Evolutionary conservation across 2,888 invertebrate genomes (phyloP).

Genomic region (Ethmia dodecea): DNA sequence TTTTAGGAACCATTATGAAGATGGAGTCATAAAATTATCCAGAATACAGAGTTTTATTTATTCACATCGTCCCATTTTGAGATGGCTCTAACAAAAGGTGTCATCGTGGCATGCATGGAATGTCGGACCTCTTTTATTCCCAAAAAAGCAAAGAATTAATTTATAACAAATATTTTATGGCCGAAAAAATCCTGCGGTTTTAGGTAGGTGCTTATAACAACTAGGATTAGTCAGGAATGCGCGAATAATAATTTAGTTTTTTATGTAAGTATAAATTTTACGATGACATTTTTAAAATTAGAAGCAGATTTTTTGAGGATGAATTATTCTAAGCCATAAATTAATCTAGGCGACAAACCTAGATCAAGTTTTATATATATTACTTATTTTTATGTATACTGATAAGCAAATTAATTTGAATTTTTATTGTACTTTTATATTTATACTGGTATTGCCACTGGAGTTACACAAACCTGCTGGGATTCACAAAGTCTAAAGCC

Average conservation of each 20-base stretch:
- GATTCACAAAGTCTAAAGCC: no score
- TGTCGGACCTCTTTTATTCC: slow-evolving; percentile 26
- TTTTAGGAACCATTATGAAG: no score
- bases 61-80: neutral
- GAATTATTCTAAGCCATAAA: neutral
- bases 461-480: neutral
- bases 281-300: no score
- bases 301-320: no score
- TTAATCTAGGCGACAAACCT: neutral
- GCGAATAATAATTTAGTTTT: neutral
- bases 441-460: neutral
- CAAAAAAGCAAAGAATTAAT: slow-evolving; percentile 25
- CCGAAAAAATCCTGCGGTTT: slow-evolving; percentile 24
- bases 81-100: slow-evolving; percentile 23
- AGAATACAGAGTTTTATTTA: no score
- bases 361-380: neutral
- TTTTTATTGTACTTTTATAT: neutral
- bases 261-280: no score
- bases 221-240: slow-evolving; percentile 15
- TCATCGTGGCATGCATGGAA: slow-evolving; percentile 31
- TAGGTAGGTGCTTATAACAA: slow-evolving; percentile 2
- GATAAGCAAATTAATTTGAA: no score
- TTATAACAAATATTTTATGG: slow-evolving; percentile 24
- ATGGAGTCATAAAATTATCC: no score
- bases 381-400: neutral